Evolutionary conservation across 1,140 invertebrate species (phyloP).

Genomic region (Drosophila obscura): DNA sequence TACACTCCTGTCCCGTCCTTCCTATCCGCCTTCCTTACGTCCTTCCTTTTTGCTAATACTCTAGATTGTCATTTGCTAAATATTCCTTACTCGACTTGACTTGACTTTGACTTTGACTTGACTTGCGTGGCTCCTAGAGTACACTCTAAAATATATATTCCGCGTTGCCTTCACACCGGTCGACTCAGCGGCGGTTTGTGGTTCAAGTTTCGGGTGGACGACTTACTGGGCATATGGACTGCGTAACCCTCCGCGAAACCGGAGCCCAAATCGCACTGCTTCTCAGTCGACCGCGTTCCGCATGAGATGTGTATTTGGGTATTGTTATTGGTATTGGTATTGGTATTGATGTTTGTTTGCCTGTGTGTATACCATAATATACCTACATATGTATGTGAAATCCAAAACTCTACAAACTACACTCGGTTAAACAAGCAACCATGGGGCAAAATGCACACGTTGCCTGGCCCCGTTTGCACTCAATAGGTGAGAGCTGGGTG

Average conservation of each 20-base stretch:
- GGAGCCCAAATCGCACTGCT: no score
- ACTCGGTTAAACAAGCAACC: no score
- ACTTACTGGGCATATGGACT: conserved; percentile 31
- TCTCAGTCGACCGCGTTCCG: no score
- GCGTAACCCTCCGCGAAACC: neutral
- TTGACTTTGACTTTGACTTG: neutral
- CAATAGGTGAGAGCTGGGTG: no score
- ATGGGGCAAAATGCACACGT: no score
- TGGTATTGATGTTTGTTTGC: conserved; percentile 12
- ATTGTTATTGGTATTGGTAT: conserved; percentile 33
- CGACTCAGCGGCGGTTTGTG: conserved; percentile 22
- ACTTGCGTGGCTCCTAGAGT: conserved; percentile 6
- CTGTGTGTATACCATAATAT: neutral
- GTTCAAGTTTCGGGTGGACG: conserved; percentile 18
- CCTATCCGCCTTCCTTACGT: conserved; percentile 9
- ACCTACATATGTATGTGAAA: no score
- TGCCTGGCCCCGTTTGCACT: no score
- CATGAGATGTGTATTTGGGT: conserved; percentile 60
- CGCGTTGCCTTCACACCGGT: neutral
- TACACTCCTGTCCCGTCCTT: no score
- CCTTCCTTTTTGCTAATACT: conserved; percentile 39
- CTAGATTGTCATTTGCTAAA: conserved; percentile 79
- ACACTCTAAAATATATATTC: no score
- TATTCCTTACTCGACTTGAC: conserved; percentile 36
- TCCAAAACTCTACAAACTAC: no score